Conservation (phyloP, 2,888 invertebrate species). For the Campaea margaritaria region DNA sequence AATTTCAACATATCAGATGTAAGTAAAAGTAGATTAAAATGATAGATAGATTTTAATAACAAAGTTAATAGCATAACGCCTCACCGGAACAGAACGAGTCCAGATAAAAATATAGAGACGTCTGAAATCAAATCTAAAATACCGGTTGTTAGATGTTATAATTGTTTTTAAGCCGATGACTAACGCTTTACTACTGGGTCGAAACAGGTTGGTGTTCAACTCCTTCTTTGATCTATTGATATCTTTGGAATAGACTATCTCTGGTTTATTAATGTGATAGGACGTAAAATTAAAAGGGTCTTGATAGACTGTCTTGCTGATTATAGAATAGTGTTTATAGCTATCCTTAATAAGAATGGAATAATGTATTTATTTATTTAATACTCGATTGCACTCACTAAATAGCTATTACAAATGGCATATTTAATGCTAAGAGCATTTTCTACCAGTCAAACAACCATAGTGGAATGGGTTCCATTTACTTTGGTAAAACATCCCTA, state of each 20-base stretch:
- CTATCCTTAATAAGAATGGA: no score
- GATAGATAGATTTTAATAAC: slow-evolving; percentile 30
- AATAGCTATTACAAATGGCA: no score
- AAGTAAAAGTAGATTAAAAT: slow-evolving; percentile 26
- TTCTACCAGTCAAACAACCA: no score
- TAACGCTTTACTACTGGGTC: slow-evolving; percentile 10
- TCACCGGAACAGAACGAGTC: slow-evolving; percentile 30
- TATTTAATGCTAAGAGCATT: no score
- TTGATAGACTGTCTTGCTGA: no score
- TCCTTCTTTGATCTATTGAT: not conserved
- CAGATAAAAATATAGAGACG: slow-evolving; percentile 24
- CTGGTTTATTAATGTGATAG: not conserved
- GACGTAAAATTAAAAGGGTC: not conserved
- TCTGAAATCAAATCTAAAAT: slow-evolving; percentile 20
- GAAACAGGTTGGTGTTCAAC: not conserved
- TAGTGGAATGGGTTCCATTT: no score
- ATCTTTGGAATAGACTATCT: not conserved
- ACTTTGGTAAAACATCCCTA: no score
- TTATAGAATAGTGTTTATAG: no score
- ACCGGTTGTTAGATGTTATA: slow-evolving; percentile 8
- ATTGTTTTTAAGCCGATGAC: slow-evolving; percentile 9
- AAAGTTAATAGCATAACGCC: slow-evolving; percentile 28
- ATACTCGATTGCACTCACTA: no score
- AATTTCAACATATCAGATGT: not conserved
- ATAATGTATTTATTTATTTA: no score